Evolutionary conservation across 2,113 vertebrate genomes (phyloP), one percentile per base, ranked within the genome.

Genomic region (Nyctibius bracteatus): DNA sequence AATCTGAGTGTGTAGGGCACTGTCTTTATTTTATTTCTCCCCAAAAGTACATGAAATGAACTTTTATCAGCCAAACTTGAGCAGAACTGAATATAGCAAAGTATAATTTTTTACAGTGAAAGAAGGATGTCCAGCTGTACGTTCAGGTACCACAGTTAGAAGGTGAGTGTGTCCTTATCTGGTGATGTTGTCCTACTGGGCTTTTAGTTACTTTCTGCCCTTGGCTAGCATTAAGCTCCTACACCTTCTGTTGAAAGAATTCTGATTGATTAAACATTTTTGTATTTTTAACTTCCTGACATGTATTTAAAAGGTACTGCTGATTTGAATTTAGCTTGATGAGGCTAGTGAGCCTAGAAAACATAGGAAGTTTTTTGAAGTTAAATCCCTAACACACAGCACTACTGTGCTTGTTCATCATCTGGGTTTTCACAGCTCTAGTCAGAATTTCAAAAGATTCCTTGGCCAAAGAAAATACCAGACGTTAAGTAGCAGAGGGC

Each of bases 381-480:
- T 70, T 67, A 73, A 73, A 73, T 62, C 54, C 46, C 91, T 30
- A 59, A 52, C 67, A 67, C 35, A 39, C 55, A 74, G 66, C 39
- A 46, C 70, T 88, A 46, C 70, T 95, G 54, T 92, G 55, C 63
- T 91, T 93, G 68, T 86, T 97, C 86, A 73, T 92, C 90, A 74
- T 88, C 79, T 84, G 65, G 44, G 41, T 92, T 96, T 95, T 97
- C 81, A 88, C 81, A 94, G 74, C 81, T 77, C 74, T 62, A 71
- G 70, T 92, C 63, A 73, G 88, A 94, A 96, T 96, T 92, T 96
- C 73, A 90, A 88, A 96, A 68, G 88, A 67, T 88, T 95, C 75
- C 81, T 88, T 54, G 55, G 92, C 95, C 86, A 96, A 97, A 98
- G 75, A 95, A 96, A 97, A 95, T 82, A 95, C 43, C 62, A 95